Percentiles rank a stretch among this genome's conserved stretches.
These are phyloP conservation scores for Melanotaenia duboulayi DNA, from an alignment of 2,113 vertebrate species.

Conservation along the genomic window DNA sequence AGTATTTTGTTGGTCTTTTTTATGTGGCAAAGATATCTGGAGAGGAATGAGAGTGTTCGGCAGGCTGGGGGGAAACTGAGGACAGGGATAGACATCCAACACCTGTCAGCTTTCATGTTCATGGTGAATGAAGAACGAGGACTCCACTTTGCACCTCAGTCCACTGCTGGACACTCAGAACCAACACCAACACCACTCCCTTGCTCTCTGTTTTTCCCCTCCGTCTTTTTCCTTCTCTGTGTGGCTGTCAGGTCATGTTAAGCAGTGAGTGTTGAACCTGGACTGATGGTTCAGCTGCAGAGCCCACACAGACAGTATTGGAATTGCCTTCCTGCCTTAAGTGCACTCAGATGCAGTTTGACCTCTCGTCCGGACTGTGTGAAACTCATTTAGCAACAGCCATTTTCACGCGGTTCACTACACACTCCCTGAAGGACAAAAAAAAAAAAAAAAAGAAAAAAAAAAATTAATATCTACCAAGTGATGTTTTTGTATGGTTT, in stretches of 20 bases:
- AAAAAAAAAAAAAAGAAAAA: background rate
- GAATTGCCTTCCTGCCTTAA: slow-evolving; percentile 80
- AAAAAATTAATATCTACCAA: slow-evolving; percentile 62
- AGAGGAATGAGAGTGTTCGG: slow-evolving; percentile 25
- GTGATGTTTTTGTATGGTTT: slow-evolving; percentile 74
- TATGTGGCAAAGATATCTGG: slow-evolving; percentile 63
- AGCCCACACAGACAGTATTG: slow-evolving; percentile 61
- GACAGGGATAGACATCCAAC: slow-evolving; percentile 37
- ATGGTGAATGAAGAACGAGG: slow-evolving; percentile 28
- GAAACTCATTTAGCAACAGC: slow-evolving; percentile 57
- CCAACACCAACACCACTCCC: slow-evolving; percentile 21
- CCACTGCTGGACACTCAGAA: slow-evolving; percentile 52
- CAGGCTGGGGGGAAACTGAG: slow-evolving; percentile 31
- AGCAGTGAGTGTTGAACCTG: slow-evolving; percentile 63
- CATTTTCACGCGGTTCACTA: slow-evolving; percentile 52
- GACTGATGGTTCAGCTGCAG: slow-evolving; percentile 16
- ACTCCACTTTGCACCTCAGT: slow-evolving; percentile 54
- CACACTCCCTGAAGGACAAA: slow-evolving; percentile 38
- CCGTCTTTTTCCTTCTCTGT: slow-evolving; percentile 34
- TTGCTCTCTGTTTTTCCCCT: slow-evolving; percentile 25
- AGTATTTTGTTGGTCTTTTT: slow-evolving; percentile 56
- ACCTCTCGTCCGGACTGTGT: slow-evolving; percentile 67
- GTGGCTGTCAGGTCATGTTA: slow-evolving; percentile 56
- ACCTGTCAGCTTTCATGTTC: slow-evolving; percentile 36
- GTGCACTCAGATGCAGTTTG: slow-evolving; percentile 81